Base-by-base conservation (phyloP, 1,140 invertebrate species). In the Adoxophyes honmai region DNA sequence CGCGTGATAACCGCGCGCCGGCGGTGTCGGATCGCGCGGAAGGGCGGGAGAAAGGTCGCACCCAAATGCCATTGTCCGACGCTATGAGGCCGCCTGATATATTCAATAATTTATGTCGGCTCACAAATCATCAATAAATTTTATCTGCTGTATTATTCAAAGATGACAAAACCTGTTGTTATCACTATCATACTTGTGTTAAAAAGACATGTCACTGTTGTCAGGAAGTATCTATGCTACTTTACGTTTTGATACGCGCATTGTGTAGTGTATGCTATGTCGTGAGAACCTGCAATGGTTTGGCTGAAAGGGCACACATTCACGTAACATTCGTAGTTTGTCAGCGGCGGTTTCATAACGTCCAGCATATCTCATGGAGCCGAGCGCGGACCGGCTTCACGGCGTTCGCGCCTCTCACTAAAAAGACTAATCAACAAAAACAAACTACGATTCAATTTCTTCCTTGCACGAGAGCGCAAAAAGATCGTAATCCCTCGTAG, bases 301-400 rank as follows among this genome's bases (percentile, higher is more conserved):
- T 28, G 21, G 21, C 42, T 13, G 5, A 48, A 48, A 48, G 42
- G 42, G 42, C 42, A 33, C 48, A 18, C 52, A 59, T 28, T 57
- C 42, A 36, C 54, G 34, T 51, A 57, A 35, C 66, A 63, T 60
- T 69, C 55, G 62, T 58, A 58, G 68, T 75, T 70, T 62, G 64
- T 75, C 64, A 69, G 65, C 64, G 65, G 72, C 63, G 61, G 68
- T 80, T 80, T 77, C 74, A 72, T 70, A 80, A 80, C 66, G 63
- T 70, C 57, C 57, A 70, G 55, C 62, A 70, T 70, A 70, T 70
- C 70, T 73, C 63, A 67, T 66, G 64, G 60, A 44, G 60, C 54
- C 52, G 57, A 51, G 59, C 61, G 64, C 38, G 58, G 60, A 58
- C 58, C 56, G 66, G 59, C 69, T 64, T 76, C 75, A 65, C 60